A percentile compares a stretch with the other conserved stretches of the same genome.
Evolutionary conservation across 2,113 vertebrate genomes (phyloP).

Genomic region (Coregonus clupeaformis): DNA sequence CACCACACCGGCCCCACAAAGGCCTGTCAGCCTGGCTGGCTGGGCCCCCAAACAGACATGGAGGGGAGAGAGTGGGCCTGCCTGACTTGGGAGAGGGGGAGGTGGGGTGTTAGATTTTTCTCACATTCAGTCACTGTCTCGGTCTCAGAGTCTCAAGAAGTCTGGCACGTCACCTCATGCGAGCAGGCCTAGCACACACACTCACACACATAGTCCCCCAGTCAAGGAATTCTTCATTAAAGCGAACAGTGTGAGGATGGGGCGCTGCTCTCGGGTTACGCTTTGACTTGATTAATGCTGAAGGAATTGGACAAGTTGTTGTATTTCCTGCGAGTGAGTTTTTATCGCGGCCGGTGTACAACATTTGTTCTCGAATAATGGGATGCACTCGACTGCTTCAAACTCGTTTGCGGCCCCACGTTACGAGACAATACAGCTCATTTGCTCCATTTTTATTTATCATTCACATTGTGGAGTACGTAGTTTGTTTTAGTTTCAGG

Average conservation of each 20-base stretch:
- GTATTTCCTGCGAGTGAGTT: conserved; percentile 43
- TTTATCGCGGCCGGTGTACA: conserved; percentile 56
- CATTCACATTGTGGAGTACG: conserved; percentile 1
- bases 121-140: too few relatives aligned
- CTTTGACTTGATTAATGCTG: conserved; percentile 31
- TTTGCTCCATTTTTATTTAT: conserved; percentile 51
- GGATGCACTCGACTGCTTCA: conserved; percentile 48
- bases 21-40: background rate
- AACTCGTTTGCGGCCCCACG: conserved; percentile 31
- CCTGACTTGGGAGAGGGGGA: background rate
- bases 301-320: conserved; percentile 44
- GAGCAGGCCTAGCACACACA: conserved; percentile 20
- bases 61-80: background rate
- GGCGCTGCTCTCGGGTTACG: conserved; percentile 22
- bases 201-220: background rate
- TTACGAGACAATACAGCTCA: conserved; percentile 49
- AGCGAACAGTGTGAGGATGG: conserved; percentile 27
- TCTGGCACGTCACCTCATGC: background rate
- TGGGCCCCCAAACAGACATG: conserved; percentile 37
- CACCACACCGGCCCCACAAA: conserved; percentile 19
- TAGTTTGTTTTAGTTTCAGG: background rate
- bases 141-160: background rate
- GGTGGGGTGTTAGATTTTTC: background rate
- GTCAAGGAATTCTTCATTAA: conserved; percentile 23
- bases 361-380: conserved; percentile 61